These are phyloP conservation scores for Alfaro cultratus DNA, from an alignment of 2,797 vertebrate genomes.

Conservation along the genomic window DNA sequence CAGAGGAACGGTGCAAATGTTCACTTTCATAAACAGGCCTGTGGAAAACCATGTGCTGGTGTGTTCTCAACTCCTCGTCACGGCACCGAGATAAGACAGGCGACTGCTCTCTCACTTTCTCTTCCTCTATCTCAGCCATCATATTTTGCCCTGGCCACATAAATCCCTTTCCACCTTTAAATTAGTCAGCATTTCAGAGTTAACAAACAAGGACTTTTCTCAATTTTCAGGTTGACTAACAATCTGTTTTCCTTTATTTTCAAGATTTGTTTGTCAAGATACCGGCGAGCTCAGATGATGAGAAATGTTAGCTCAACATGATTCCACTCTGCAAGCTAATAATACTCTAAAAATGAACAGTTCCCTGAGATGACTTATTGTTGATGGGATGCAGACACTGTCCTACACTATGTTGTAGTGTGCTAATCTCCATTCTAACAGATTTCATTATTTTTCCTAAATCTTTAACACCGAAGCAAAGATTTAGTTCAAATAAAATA, in stretches of 20 bases:
- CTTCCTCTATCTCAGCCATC: constrained; percentile 39
- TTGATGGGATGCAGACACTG: neutral
- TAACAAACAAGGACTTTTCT: constrained; percentile 35
- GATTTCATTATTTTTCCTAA: neutral
- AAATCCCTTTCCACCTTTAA: constrained; percentile 26
- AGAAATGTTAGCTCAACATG: neutral
- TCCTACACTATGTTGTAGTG: neutral
- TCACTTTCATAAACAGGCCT: constrained; percentile 27
- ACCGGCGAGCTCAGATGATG: neutral
- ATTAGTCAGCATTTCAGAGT: constrained; percentile 46
- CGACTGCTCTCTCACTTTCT: constrained; percentile 12
- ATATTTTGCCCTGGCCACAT: constrained; percentile 18
- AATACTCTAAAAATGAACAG: neutral
- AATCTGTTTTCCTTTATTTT: neutral
- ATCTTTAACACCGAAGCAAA: neutral
- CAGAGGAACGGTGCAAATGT: constrained; percentile 20
- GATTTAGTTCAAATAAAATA: neutral
- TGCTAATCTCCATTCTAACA: neutral
- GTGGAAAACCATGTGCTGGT: constrained; percentile 29
- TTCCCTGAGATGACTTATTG: neutral
- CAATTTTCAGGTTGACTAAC: constrained; percentile 40
- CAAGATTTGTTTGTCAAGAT: neutral
- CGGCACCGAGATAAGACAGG: constrained; percentile 41
- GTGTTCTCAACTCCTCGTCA: constrained; percentile 20
- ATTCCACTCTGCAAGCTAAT: neutral